These are phyloP conservation scores for Pseudolaguvia tuberculata DNA, from an alignment of 2,113 vertebrate genomes.

Conservation along the genomic window DNA sequence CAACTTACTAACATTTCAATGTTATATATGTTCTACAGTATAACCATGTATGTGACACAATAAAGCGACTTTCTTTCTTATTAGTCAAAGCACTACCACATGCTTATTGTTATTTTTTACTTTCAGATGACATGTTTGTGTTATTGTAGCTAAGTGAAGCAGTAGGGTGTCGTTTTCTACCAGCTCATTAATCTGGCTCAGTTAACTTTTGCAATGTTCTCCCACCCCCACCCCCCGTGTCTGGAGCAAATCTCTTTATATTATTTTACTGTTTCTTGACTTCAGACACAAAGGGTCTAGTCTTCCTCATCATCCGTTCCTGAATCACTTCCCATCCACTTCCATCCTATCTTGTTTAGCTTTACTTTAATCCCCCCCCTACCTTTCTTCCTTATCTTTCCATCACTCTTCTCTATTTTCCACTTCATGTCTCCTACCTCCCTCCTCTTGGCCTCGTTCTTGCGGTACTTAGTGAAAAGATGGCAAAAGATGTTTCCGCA, in stretches of 20 bases:
- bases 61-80: too few species aligned
- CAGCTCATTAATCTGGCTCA: slow-evolving; percentile 2
- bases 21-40: too few species aligned
- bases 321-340: slow-evolving; percentile 12
- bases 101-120: not conserved
- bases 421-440: slow-evolving; percentile 71
- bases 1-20: too few species aligned
- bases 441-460: slow-evolving; percentile 92
- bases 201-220: slow-evolving; percentile 6
- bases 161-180: not conserved
- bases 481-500: slow-evolving; percentile 94
- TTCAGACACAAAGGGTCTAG: slow-evolving; percentile 30
- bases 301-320: slow-evolving; percentile 15
- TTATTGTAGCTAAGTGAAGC: not conserved
- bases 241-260: slow-evolving; percentile 29
- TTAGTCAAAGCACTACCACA: too few species aligned
- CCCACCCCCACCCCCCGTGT: not conserved
- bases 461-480: slow-evolving; percentile 92
- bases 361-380: slow-evolving; percentile 28
- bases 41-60: too few species aligned
- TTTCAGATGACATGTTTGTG: not conserved
- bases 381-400: slow-evolving; percentile 23
- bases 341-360: slow-evolving; percentile 18
- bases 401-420: slow-evolving; percentile 9
- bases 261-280: slow-evolving; percentile 38